A percentile compares a stretch with the other conserved stretches of the same genome.
Evolutionary conservation across 2,113 vertebrate species (phyloP).

Genomic region (Pardalotus punctatus): DNA sequence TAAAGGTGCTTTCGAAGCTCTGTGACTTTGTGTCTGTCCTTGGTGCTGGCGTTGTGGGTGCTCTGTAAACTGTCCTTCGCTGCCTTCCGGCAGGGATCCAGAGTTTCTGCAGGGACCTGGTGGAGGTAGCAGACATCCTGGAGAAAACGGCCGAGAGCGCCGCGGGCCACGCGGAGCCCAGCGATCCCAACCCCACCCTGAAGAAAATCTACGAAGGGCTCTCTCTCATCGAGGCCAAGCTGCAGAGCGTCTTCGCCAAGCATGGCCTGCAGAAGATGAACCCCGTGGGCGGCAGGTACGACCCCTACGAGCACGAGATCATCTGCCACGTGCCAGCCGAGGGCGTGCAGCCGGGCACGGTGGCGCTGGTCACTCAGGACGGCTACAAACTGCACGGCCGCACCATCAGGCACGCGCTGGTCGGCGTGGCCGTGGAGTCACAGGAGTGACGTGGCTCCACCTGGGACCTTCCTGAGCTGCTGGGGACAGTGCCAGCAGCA

Average conservation of each 20-base stretch:
- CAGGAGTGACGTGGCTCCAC: conserved; percentile 54
- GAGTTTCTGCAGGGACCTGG: conserved; percentile 86
- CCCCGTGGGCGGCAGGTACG: conserved; percentile 80
- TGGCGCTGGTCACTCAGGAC: conserved; percentile 81
- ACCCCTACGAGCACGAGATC: conserved; percentile 86
- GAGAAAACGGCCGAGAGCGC: conserved; percentile 72
- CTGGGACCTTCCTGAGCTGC: conserved; percentile 22
- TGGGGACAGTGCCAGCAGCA: not conserved
- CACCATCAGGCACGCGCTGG: conserved; percentile 83
- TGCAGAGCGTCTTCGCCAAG: conserved; percentile 83
- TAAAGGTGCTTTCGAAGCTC: not conserved
- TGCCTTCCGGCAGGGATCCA: conserved; percentile 77
- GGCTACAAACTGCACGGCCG: conserved; percentile 88
- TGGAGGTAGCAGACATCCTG: conserved; percentile 85
- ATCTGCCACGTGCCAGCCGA: conserved; percentile 81
- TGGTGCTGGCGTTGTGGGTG: not conserved
- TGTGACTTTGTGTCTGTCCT: not conserved
- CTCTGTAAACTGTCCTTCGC: not conserved
- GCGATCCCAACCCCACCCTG: conserved; percentile 66
- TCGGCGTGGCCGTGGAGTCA: conserved; percentile 82
- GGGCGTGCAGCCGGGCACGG: conserved; percentile 73
- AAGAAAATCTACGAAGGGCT: conserved; percentile 75
- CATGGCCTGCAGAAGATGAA: conserved; percentile 87
- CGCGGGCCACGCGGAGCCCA: conserved; percentile 38
- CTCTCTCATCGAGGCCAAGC: conserved; percentile 75